phyloP scores from a whole-genome alignment of 2,797 vertebrate genomes.

The Hippocampus kuda region DNA sequence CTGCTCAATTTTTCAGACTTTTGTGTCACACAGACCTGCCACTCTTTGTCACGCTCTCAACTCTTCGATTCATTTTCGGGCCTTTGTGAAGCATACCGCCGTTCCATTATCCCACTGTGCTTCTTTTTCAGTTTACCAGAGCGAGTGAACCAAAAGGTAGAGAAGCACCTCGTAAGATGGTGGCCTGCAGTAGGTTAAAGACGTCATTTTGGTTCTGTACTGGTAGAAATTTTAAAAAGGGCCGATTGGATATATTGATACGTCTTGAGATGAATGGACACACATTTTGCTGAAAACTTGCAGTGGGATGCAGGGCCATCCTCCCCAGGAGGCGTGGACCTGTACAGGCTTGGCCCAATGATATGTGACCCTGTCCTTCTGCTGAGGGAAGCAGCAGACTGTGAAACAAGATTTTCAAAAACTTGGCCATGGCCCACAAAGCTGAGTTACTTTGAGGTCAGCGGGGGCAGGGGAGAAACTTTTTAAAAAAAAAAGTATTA shows the following conservation, averaged over 20 bases:
- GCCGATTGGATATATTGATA: neutral
- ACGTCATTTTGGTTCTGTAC: too few species aligned
- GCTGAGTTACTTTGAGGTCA: slow-evolving; percentile 44
- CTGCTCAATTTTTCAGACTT: neutral
- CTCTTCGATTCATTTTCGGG: neutral
- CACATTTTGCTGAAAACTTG: slow-evolving; percentile 2
- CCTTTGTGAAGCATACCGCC: neutral
- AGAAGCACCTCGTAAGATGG: neutral
- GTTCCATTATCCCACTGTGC: neutral
- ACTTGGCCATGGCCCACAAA: slow-evolving; percentile 46
- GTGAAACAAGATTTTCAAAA: slow-evolving; percentile 59
- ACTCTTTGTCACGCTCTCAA: neutral
- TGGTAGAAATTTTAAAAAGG: neutral
- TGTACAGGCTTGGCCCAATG: slow-evolving; percentile 31
- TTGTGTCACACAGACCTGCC: neutral
- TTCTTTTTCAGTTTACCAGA: neutral
- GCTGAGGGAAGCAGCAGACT: slow-evolving; percentile 41
- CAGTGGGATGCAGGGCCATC: slow-evolving; percentile 10
- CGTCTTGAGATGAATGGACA: neutral
- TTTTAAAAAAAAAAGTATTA: neutral
- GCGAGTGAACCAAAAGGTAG: neutral
- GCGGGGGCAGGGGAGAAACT: slow-evolving; percentile 20
- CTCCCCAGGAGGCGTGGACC: slow-evolving; percentile 16
- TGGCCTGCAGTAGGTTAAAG: neutral
- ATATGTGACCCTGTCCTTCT: slow-evolving; percentile 46